These are phyloP conservation scores for Chymomyza caudatula DNA, from an alignment of 2,888 invertebrate species.

Conservation along the genomic window DNA sequence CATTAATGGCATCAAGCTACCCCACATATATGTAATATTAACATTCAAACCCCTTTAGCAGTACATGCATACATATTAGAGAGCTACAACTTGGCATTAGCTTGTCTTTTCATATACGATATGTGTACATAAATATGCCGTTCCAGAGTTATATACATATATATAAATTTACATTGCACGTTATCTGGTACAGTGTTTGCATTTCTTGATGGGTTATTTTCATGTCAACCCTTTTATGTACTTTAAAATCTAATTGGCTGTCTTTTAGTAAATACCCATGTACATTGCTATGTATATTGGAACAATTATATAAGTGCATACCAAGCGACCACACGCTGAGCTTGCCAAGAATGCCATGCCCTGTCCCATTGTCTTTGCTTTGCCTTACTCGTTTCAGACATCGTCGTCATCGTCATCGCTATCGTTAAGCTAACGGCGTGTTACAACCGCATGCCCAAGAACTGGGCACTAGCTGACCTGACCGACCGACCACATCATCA, in stretches of 20 bases:
- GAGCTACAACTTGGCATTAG: background rate
- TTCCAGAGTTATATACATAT: background rate
- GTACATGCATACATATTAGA: background rate
- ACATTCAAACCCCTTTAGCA: background rate
- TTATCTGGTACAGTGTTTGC: background rate
- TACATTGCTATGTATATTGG: background rate
- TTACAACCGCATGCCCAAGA: slow-evolving; percentile 52
- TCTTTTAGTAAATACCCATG: background rate
- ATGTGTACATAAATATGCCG: background rate
- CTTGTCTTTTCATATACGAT: background rate
- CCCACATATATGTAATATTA: background rate
- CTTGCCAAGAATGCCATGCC: slow-evolving; percentile 6
- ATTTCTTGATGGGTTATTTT: background rate
- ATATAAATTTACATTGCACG: background rate
- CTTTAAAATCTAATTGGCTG: background rate
- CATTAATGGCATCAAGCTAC: background rate
- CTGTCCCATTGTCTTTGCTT: background rate
- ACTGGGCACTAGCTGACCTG: slow-evolving; percentile 20
- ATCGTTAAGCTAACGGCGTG: slow-evolving; percentile 46
- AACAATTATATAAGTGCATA: background rate
- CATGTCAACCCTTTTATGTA: background rate
- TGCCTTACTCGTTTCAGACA: background rate
- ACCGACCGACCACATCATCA: slow-evolving; percentile 65
- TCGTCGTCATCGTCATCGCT: background rate
- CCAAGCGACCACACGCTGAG: slow-evolving; percentile 56